Base-by-base conservation (phyloP, 92 coral and sea anemone genomes). In the Paramuricea clavata region DNA sequence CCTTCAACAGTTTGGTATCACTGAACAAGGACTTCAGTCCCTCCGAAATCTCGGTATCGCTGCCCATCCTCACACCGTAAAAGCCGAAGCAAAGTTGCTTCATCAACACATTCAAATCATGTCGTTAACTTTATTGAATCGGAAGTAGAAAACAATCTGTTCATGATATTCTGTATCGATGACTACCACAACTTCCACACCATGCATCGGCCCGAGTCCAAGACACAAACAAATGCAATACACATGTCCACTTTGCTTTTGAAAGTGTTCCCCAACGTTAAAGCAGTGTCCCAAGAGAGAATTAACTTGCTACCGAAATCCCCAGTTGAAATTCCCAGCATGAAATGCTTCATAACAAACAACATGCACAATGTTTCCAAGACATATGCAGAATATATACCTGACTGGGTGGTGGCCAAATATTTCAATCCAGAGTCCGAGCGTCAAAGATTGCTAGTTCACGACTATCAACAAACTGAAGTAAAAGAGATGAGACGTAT, bases 171-270 rank as follows among this genome's bases (percentile, higher is more conserved):
- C n/a, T n/a, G n/a, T n/a, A n/a, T n/a, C n/a, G n/a, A n/a, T n/a
- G n/a, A n/a, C n/a, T 57, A n/a, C 65, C 65, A 57, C 65, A 57
- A 57, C 31, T 8, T 57, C 11, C 65, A 57, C 30, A 57, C 65
- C 26, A 21, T 1, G 65, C 65, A 57, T 13, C 65, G 65, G 1
- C 65, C 65, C 0, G 65, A 57, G 31, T 0, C 65, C 0, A 57
- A 57, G 13, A 57, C 65, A n/a, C n/a, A n/a, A n/a, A n/a, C n/a
- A n/a, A n/a, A n/a, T n/a, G n/a, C n/a, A n/a, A n/a, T n/a, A n/a
- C n/a, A n/a, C n/a, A n/a, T n/a, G n/a, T n/a, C n/a, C n/a, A n/a
- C n/a, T n/a, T n/a, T n/a, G n/a, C n/a, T n/a, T n/a, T n/a, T n/a
- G n/a, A n/a, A n/a, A n/a, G n/a, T n/a, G n/a, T n/a, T n/a, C n/a